Evolutionary conservation across 2,888 invertebrate species (phyloP).

Genomic region (Drosophila macrospina): DNA sequence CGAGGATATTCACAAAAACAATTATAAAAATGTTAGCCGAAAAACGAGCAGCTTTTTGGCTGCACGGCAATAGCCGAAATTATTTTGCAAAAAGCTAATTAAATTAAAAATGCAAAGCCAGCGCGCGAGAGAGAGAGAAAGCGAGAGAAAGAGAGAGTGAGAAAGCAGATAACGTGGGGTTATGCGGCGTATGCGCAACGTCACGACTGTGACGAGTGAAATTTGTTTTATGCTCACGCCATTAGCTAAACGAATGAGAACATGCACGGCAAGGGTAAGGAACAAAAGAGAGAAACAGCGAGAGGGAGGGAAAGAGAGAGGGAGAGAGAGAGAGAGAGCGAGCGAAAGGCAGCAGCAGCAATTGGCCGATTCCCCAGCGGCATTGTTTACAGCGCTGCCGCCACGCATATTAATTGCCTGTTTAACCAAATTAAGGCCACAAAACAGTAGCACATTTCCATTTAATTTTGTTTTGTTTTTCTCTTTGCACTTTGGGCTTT

Average conservation of each 20-base stretch:
- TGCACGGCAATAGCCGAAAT: conserved; percentile 1
- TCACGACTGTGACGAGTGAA: conserved; percentile 30
- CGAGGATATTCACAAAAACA: conserved; percentile 16
- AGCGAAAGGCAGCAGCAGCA: conserved; percentile 4
- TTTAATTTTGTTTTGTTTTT: neutral
- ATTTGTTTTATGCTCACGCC: conserved; percentile 52
- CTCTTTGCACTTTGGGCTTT: conserved; percentile 8
- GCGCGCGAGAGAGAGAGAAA: neutral
- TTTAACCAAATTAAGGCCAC: conserved; percentile 71
- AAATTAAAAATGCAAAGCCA: conserved; percentile 38
- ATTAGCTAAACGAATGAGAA: conserved; percentile 47
- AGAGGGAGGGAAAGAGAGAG: neutral
- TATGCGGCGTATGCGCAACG: conserved; percentile 37
- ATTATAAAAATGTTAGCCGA: conserved; percentile 3
- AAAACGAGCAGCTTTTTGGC: neutral
- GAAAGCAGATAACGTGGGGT: neutral
- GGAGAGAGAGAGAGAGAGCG: neutral
- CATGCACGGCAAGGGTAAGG: neutral
- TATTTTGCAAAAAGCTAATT: conserved; percentile 37
- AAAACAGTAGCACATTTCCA: conserved; percentile 39
- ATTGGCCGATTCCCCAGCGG: conserved; percentile 49
- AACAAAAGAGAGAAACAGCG: neutral
- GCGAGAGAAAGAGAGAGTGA: neutral
- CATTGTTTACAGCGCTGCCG: conserved; percentile 69
- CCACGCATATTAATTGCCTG: conserved; percentile 76